These are phyloP conservation scores for Enteromius thamalakanensis DNA, from an alignment of 2,797 vertebrate species.

Conservation along the genomic window DNA sequence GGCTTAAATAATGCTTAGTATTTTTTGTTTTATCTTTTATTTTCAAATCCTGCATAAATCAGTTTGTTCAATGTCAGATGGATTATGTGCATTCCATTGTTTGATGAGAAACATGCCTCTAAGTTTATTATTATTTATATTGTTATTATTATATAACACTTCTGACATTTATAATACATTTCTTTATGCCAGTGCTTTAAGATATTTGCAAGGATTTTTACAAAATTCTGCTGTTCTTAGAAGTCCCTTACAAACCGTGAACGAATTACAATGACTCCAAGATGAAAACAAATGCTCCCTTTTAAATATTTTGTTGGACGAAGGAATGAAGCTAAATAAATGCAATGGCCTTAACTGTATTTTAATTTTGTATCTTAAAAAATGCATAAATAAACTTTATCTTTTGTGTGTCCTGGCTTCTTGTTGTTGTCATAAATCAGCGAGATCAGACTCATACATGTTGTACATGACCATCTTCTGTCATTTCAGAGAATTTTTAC, in stretches of 20 bases:
- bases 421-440: neutral
- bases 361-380: constrained; percentile 51
- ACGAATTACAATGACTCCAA: neutral
- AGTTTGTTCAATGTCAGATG: constrained; percentile 18
- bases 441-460: neutral
- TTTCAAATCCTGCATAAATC: constrained; percentile 26
- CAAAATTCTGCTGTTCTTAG: neutral
- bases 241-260: neutral
- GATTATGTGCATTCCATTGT: constrained; percentile 44
- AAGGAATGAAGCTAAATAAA: constrained; percentile 1
- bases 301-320: neutral
- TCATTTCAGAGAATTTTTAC: neutral
- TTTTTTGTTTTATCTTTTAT: constrained; percentile 7
- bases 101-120: constrained; percentile 22
- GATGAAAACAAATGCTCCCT: constrained; percentile 4
- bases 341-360: constrained; percentile 20
- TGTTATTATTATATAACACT: constrained; percentile 16
- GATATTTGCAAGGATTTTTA: neutral
- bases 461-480: neutral
- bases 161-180: neutral
- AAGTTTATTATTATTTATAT: constrained; percentile 10
- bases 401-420: constrained; percentile 47
- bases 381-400: constrained; percentile 53
- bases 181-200: constrained; percentile 8
- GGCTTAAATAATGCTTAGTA: constrained; percentile 17